phyloP scores from a whole-genome alignment of 2,113 vertebrate genomes.

The Lethenteron reissneri region DNA sequence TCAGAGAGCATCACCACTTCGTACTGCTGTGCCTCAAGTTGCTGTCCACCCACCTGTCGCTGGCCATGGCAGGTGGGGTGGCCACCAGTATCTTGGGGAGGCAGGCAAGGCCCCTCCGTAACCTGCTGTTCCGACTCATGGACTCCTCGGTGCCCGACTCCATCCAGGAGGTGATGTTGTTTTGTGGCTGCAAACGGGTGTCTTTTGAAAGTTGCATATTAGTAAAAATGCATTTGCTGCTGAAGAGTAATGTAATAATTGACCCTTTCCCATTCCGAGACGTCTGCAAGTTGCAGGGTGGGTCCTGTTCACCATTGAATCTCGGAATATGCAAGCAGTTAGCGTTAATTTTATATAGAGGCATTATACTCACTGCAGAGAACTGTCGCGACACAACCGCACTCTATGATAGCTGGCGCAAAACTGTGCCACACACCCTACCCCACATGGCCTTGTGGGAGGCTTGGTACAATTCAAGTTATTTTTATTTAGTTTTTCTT shows the following conservation, averaged over 20 bases:
- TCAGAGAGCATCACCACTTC: conserved; percentile 82
- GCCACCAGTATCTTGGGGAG: conserved; percentile 86
- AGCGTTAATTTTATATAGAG: not conserved
- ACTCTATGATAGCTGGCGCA: too few species aligned
- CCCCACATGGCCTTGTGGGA: too few species aligned
- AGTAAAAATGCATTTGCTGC: too few species aligned
- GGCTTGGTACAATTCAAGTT: too few species aligned
- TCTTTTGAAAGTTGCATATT: too few species aligned
- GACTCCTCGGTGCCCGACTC: conserved; percentile 91
- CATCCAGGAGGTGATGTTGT: conserved; percentile 63
- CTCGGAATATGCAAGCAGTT: not conserved
- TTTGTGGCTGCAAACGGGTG: too few species aligned
- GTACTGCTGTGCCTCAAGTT: conserved; percentile 79
- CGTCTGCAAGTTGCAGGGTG: not conserved
- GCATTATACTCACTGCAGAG: too few species aligned
- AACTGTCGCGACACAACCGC: too few species aligned
- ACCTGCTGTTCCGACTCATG: conserved; percentile 81
- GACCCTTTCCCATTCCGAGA: not conserved
- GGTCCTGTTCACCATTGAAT: not conserved
- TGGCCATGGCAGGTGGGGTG: conserved; percentile 79
- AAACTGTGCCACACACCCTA: too few species aligned
- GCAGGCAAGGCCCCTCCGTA: conserved; percentile 73
- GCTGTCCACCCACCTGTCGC: conserved; percentile 80
- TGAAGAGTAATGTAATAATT: not conserved
- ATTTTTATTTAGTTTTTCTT: too few species aligned